Evolutionary conservation across 2,797 vertebrate species (phyloP).

Genomic region (Ataeniobius toweri): DNA sequence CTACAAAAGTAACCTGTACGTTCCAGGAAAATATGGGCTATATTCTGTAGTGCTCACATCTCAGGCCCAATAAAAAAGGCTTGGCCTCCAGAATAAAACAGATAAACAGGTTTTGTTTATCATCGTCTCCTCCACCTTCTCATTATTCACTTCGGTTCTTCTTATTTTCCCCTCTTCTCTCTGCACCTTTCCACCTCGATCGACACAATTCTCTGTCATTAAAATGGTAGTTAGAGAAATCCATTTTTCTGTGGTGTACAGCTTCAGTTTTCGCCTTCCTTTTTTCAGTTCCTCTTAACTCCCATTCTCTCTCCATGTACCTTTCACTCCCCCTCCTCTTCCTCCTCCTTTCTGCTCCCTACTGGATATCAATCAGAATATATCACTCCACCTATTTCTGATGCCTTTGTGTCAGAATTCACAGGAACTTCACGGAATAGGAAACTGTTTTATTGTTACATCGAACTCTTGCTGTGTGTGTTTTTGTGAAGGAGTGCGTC

Average conservation of each 20-base stretch:
- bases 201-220: neutral
- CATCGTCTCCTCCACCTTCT: neutral
- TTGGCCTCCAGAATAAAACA: neutral
- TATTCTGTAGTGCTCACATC: neutral
- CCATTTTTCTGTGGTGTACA: neutral
- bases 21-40: neutral
- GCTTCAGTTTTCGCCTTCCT: neutral
- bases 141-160: no score
- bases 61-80: neutral
- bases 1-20: neutral
- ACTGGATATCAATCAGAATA: conserved; percentile 84
- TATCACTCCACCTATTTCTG: conserved; percentile 80
- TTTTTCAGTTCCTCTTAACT: conserved; percentile 3
- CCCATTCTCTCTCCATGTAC: conserved; percentile 1
- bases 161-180: conserved; percentile 1
- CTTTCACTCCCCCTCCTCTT: conserved; percentile 1
- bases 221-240: neutral
- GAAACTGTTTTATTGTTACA: conserved; percentile 78
- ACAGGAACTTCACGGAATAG: conserved; percentile 77
- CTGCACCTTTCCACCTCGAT: neutral
- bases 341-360: conserved; percentile 49
- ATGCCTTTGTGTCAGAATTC: conserved; percentile 81
- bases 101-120: neutral
- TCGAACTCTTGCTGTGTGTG: conserved; percentile 64
- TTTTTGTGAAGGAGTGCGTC: conserved; percentile 59